Percentiles rank a stretch among this genome's conserved stretches.
These are phyloP conservation scores for Abscondita cerata DNA, from an alignment of 2,888 invertebrate species.

Conservation along the genomic window DNA sequence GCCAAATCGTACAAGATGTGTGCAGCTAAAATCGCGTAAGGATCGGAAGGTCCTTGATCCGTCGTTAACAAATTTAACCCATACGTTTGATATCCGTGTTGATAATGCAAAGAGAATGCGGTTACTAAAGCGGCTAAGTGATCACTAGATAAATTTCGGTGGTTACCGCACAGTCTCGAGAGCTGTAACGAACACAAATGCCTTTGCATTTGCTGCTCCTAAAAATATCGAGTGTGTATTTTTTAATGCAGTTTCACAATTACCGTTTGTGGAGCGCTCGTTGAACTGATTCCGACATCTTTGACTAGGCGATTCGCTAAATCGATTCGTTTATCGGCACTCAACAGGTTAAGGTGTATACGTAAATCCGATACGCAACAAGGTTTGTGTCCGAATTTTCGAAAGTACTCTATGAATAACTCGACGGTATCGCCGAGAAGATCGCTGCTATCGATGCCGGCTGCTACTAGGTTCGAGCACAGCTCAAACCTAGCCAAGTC, in stretches of 20 bases:
- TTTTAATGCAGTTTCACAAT: conserved; percentile 47
- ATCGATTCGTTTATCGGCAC: conserved; percentile 67
- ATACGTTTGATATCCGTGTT: conserved; percentile 65
- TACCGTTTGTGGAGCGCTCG: conserved; percentile 69
- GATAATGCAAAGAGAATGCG: conserved; percentile 70
- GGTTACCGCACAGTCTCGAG: conserved; percentile 74
- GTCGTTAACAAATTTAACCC: conserved; percentile 68
- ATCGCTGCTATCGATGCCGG: conserved; percentile 62
- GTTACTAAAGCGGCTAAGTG: conserved; percentile 66
- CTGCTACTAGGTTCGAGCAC: conserved; percentile 66
- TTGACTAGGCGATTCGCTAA: conserved; percentile 67
- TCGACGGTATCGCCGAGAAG: conserved; percentile 71
- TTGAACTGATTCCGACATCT: conserved; percentile 70
- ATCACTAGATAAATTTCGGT: conserved; percentile 64
- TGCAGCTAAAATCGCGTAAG: conserved; percentile 80
- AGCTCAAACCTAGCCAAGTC: conserved; percentile 84
- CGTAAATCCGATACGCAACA: conserved; percentile 87
- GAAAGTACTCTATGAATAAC: conserved; percentile 79
- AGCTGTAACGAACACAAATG: conserved; percentile 82
- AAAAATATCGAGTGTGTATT: conserved; percentile 33
- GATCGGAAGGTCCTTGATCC: conserved; percentile 78
- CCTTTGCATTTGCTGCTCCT: conserved; percentile 80
- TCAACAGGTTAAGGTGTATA: conserved; percentile 74
- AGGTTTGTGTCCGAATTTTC: conserved; percentile 83
- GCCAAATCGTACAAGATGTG: conserved; percentile 71